Percentiles rank a stretch among this genome's conserved stretches.
These are phyloP conservation scores for Biston stratarius DNA, from an alignment of 2,888 invertebrate genomes.

Conservation along the genomic window DNA sequence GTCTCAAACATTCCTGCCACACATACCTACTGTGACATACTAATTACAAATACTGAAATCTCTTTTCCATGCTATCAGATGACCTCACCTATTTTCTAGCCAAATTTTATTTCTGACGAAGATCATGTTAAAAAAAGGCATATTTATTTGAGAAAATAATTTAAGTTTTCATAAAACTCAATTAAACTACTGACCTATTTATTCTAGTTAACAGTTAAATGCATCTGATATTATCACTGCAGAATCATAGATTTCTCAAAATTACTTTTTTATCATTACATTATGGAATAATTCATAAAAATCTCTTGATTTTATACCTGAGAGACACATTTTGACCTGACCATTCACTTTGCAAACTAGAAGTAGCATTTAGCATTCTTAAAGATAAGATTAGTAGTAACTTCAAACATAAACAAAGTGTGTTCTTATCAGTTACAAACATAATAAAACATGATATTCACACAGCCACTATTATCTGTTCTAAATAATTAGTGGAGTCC, in stretches of 20 bases:
- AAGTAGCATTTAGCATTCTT: background rate
- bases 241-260: background rate
- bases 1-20: slow-evolving; percentile 27
- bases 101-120: slow-evolving; percentile 18
- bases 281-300: background rate
- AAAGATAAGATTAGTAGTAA: background rate
- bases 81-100: slow-evolving; percentile 63
- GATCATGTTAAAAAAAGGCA: background rate
- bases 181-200: slow-evolving; percentile 16
- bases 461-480: background rate
- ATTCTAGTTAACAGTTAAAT: slow-evolving; percentile 4
- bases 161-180: background rate
- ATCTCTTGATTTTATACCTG: background rate
- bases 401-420: slow-evolving; percentile 11
- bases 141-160: background rate
- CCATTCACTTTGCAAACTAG: background rate
- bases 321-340: background rate
- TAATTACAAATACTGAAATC: background rate
- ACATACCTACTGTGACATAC: background rate
- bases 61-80: slow-evolving; percentile 48
- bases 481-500: background rate
- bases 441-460: slow-evolving; percentile 5
- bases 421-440: slow-evolving; percentile 17
- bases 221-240: background rate
- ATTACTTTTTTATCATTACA: background rate